Evolutionary conservation across 2,113 vertebrate genomes (phyloP).

Genomic region (Osmerus eperlanus): DNA sequence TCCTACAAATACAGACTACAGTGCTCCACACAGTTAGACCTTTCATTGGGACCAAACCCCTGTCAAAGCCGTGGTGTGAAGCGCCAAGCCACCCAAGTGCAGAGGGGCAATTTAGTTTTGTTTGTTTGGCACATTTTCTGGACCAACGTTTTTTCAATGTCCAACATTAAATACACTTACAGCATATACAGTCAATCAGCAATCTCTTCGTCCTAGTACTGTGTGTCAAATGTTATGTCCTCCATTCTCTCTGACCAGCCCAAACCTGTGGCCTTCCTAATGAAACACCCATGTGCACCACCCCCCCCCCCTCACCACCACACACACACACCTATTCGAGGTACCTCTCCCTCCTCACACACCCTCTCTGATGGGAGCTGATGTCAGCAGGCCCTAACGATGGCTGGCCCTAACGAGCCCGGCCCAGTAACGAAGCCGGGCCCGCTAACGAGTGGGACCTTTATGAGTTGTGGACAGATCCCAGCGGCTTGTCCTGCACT

Average conservation of each 20-base stretch:
- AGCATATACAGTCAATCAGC: background rate
- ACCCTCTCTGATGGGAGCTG: constrained; percentile 10
- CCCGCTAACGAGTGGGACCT: constrained; percentile 66
- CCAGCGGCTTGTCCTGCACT: constrained; percentile 68
- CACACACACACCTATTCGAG: constrained; percentile 7
- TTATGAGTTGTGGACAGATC: constrained; percentile 75
- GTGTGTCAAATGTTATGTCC: constrained; percentile 19
- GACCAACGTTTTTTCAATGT: constrained; percentile 55
- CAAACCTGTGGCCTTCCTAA: background rate
- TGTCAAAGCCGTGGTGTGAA: constrained; percentile 63
- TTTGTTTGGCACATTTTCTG: constrained; percentile 66
- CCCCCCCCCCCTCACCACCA: background rate
- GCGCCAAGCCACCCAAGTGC: constrained; percentile 72
- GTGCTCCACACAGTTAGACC: constrained; percentile 66
- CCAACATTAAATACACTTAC: constrained; percentile 56
- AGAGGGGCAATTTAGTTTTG: constrained; percentile 66
- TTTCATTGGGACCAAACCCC: constrained; percentile 71
- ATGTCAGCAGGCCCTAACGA: background rate
- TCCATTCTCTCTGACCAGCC: background rate
- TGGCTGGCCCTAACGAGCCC: no score
- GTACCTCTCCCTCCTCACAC: constrained; percentile 1
- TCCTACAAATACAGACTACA: constrained; percentile 33
- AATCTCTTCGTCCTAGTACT: constrained; percentile 36
- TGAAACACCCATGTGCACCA: background rate
- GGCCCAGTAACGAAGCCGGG: no score